A percentile compares a stretch with the other conserved stretches of the same genome.
These are phyloP conservation scores for Watsonalla binaria DNA, from an alignment of 2,888 invertebrate species.

Conservation along the genomic window DNA sequence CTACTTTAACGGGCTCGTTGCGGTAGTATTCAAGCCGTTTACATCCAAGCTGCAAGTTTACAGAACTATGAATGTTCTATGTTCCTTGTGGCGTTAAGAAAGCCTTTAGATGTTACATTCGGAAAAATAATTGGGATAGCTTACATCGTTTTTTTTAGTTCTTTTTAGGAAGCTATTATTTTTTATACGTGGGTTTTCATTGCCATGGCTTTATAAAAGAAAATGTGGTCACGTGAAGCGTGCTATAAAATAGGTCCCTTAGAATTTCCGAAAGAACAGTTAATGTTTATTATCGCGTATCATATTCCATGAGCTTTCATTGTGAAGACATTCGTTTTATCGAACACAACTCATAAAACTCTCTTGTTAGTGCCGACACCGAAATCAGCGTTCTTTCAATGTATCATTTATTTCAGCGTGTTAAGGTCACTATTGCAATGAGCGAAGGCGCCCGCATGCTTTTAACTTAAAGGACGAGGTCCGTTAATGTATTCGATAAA, in stretches of 20 bases:
- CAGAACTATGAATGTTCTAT: conserved; percentile 3
- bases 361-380: neutral
- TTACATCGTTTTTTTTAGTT: no score
- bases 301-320: conserved; percentile 13
- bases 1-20: conserved; percentile 34
- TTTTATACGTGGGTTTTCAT: neutral
- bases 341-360: conserved; percentile 7
- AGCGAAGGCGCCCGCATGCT: conserved; percentile 33
- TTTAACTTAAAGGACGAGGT: conserved; percentile 26
- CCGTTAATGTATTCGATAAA: conserved; percentile 35
- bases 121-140: no score
- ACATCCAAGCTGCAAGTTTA: conserved; percentile 2
- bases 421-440: conserved; percentile 14
- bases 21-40: conserved; percentile 20
- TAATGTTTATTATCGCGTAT: conserved; percentile 13
- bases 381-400: conserved; percentile 7
- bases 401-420: conserved; percentile 13
- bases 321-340: conserved; percentile 17
- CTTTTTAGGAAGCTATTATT: no score
- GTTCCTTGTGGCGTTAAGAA: neutral
- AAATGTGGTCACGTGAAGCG: neutral
- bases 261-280: neutral
- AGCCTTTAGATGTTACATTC: no score
- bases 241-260: neutral
- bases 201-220: neutral